phyloP scores from a whole-genome alignment of 2,797 vertebrate genomes.

The Prunella strophiata region DNA sequence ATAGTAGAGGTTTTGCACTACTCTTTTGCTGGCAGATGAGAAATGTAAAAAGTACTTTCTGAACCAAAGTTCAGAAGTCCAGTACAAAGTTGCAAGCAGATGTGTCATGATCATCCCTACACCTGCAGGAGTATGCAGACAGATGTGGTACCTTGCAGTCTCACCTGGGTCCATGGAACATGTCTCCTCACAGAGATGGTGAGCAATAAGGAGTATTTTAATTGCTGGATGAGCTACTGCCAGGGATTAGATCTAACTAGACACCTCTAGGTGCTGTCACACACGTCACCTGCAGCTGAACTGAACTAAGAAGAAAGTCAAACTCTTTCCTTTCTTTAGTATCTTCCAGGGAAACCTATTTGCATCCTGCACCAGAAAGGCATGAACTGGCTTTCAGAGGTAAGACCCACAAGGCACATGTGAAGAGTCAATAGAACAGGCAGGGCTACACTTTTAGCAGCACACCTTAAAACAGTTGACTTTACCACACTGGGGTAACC shows the following conservation, averaged over 20 bases:
- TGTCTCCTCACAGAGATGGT: background rate
- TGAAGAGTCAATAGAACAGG: background rate
- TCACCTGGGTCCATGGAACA: background rate
- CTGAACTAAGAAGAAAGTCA: background rate
- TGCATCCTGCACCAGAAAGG: background rate
- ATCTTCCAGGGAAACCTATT: background rate
- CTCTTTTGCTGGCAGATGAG: background rate
- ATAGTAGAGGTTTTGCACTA: background rate
- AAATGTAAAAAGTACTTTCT: background rate
- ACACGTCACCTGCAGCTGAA: background rate
- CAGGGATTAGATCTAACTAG: background rate
- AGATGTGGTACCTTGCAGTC: background rate
- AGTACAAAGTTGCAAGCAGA: background rate
- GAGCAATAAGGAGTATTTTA: background rate
- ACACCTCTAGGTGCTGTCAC: rapidly evolving
- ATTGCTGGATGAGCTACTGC: background rate
- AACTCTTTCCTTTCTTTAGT: background rate
- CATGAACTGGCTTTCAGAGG: background rate
- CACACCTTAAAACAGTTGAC: background rate
- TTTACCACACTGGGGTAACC: background rate
- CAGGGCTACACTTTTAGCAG: background rate
- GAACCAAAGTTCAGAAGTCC: background rate
- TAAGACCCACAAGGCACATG: background rate
- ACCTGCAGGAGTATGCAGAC: background rate
- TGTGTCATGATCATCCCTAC: background rate